phyloP scores from a whole-genome alignment of 53 echinoderm and acorn worm genomes.

The Temnopleurus reevesii region DNA sequence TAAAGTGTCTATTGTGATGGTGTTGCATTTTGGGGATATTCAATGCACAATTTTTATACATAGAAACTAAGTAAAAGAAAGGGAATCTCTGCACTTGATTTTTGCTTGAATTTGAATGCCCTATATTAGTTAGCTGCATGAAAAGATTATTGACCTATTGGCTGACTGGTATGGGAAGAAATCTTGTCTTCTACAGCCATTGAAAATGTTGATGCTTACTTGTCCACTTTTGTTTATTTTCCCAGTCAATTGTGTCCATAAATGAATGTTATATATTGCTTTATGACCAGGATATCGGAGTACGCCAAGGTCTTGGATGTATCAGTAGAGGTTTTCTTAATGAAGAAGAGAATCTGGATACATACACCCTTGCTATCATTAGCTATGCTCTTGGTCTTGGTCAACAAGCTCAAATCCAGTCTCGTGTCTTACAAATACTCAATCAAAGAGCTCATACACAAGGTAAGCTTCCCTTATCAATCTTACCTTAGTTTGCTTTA shows the following conservation, averaged over 20 bases:
- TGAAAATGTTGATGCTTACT: not conserved
- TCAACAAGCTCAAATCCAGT: slow-evolving; percentile 39
- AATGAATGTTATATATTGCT: not conserved
- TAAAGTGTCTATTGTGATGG: too few relatives aligned
- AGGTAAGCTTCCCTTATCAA: slow-evolving; percentile 54
- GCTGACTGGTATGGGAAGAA: too few relatives aligned
- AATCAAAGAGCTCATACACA: slow-evolving; percentile 63
- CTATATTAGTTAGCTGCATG: too few relatives aligned
- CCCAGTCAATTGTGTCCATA: too few relatives aligned
- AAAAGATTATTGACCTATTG: too few relatives aligned
- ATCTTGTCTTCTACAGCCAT: too few relatives aligned
- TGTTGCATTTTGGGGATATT: too few relatives aligned
- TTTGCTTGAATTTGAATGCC: too few relatives aligned
- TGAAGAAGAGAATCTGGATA: slow-evolving; percentile 48
- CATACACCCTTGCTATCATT: slow-evolving; percentile 75
- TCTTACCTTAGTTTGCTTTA: too few relatives aligned
- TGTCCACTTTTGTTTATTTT: not conserved
- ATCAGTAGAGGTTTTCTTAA: slow-evolving; percentile 4
- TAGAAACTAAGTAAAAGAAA: too few relatives aligned
- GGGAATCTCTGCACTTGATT: too few relatives aligned
- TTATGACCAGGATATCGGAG: slow-evolving; percentile 37
- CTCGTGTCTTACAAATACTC: slow-evolving; percentile 43
- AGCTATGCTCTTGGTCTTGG: slow-evolving; percentile 78
- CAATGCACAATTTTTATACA: too few relatives aligned
- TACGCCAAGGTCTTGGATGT: slow-evolving; percentile 50